phyloP scores from a whole-genome alignment of 2,888 invertebrate species.

The Andrena dorsata region DNA sequence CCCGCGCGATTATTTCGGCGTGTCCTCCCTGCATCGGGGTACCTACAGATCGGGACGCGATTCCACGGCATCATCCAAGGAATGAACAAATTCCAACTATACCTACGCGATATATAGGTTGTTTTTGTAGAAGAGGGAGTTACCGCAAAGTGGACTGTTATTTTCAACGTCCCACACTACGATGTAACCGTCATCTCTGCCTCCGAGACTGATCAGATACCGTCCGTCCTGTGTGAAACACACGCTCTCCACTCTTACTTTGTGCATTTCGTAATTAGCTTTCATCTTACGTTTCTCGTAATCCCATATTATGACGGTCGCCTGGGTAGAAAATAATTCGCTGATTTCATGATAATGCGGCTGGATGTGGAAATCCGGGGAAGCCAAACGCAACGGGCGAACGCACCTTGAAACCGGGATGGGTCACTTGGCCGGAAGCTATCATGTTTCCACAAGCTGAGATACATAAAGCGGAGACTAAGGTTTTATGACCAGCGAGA shows the following conservation, averaged over 20 bases:
- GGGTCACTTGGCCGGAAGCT: slow-evolving; percentile 96
- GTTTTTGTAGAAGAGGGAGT: background rate
- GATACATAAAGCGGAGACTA: slow-evolving; percentile 91
- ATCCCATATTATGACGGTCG: slow-evolving; percentile 95
- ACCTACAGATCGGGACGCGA: slow-evolving; percentile 73
- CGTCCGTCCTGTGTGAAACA: slow-evolving; percentile 93
- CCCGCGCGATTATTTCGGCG: slow-evolving; percentile 87
- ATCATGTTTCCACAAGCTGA: slow-evolving; percentile 92
- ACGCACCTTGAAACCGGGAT: slow-evolving; percentile 93
- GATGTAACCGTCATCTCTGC: slow-evolving; percentile 95
- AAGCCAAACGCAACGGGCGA: background rate
- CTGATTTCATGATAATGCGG: background rate
- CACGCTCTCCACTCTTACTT: slow-evolving; percentile 95
- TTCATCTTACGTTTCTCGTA: slow-evolving; percentile 88
- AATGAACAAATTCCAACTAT: no score
- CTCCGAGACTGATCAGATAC: slow-evolving; percentile 94
- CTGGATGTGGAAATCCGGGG: background rate
- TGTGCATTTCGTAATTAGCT: slow-evolving; percentile 93
- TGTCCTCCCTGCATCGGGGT: slow-evolving; percentile 88
- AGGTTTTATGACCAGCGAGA: slow-evolving; percentile 92
- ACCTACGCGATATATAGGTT: no score
- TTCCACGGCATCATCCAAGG: no score
- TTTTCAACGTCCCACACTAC: slow-evolving; percentile 93
- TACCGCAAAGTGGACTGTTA: slow-evolving; percentile 86
- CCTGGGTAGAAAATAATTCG: slow-evolving; percentile 81